Evolutionary conservation across 2,113 vertebrate genomes (phyloP).

Genomic region (Vulpes lagopus): DNA sequence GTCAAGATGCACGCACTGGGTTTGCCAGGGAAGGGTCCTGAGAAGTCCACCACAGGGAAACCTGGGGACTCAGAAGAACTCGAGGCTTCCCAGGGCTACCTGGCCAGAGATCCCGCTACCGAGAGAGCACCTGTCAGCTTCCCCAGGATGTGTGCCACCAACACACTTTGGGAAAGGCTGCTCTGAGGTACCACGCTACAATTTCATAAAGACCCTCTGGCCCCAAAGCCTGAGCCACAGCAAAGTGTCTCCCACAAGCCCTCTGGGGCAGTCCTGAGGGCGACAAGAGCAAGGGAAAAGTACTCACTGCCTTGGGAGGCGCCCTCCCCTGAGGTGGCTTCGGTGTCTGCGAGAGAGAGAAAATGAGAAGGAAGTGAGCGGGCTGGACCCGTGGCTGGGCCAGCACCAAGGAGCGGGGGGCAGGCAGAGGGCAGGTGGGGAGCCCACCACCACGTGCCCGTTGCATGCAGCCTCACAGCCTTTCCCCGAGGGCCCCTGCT

Average conservation of each 20-base stretch:
- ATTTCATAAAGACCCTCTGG: background rate
- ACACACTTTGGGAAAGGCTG: background rate
- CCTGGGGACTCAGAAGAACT: background rate
- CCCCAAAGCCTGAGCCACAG: background rate
- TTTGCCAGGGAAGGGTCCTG: background rate
- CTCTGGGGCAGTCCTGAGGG: background rate
- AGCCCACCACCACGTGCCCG: rapidly evolving
- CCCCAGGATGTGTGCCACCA: rapidly evolving
- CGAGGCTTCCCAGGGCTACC: background rate
- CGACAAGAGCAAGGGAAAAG: background rate
- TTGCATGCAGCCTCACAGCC: too few relatives aligned
- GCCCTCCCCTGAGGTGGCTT: conserved; percentile 91
- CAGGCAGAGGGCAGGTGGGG: rapidly evolving
- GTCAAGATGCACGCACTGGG: rapidly evolving
- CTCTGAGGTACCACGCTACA: background rate
- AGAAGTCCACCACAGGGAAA: background rate
- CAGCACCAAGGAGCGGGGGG: rapidly evolving
- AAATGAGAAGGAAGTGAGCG: background rate
- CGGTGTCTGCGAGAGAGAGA: conserved; percentile 87
- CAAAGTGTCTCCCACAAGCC: background rate
- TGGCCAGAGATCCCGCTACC: background rate
- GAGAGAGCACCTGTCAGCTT: background rate
- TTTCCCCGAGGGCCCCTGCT: rapidly evolving
- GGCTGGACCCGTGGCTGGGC: rapidly evolving
- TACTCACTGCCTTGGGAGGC: conserved; percentile 91